Evolutionary conservation across 1,140 invertebrate species (phyloP).

Genomic region (Laodelphax striatellus): DNA sequence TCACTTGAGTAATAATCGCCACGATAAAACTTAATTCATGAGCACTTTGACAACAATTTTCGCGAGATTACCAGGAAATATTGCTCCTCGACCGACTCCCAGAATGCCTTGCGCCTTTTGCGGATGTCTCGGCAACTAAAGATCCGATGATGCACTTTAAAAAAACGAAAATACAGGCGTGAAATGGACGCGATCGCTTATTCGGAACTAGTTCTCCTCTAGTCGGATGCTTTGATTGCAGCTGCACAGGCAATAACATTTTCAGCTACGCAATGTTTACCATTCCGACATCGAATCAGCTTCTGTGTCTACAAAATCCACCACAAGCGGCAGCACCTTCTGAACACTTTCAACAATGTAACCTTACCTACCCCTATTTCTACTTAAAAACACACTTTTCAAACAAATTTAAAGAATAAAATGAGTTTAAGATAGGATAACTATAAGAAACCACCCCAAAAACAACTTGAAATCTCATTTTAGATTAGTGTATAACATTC

Average conservation of each 20-base stretch:
- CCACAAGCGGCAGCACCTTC: too few species aligned
- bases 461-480: too few species aligned
- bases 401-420: too few species aligned
- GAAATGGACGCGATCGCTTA: conserved; percentile 17
- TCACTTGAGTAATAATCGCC: too few species aligned
- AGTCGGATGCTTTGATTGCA: conserved; percentile 12
- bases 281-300: too few species aligned
- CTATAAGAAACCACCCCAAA: too few species aligned
- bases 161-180: conserved; percentile 20
- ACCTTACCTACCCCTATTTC: too few species aligned
- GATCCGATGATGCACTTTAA: conserved; percentile 22
- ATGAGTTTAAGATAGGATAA: too few species aligned
- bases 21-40: not conserved
- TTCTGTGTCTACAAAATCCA: too few species aligned
- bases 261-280: conserved; percentile 13
- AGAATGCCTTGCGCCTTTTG: conserved; percentile 23
- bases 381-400: too few species aligned
- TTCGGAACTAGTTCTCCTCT: conserved; percentile 15
- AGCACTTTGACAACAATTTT: conserved; percentile 15
- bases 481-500: too few species aligned
- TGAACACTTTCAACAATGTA: too few species aligned
- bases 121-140: conserved; percentile 20
- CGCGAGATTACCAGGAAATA: conserved; percentile 21
- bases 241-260: not conserved
- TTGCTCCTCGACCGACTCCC: conserved; percentile 19